Evolutionary conservation across 2,888 invertebrate species (phyloP).

Genomic region (Piscicola geometra): DNA sequence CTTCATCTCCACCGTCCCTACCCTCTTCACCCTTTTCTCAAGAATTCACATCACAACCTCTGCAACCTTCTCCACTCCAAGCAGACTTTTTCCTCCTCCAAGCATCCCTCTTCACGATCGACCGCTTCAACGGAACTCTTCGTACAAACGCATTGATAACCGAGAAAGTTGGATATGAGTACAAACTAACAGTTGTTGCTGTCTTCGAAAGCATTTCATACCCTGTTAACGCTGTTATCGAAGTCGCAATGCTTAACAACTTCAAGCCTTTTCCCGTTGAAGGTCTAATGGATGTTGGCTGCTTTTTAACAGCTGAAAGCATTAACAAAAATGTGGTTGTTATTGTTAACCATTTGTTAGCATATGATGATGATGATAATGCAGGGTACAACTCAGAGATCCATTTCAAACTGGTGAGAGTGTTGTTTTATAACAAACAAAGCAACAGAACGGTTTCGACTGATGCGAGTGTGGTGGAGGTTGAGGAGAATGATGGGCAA

Average conservation of each 20-base stretch:
- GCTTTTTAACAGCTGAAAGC: not conserved
- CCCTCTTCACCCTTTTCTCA: too few relatives aligned
- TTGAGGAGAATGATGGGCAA: too few relatives aligned
- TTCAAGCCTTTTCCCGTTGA: not conserved
- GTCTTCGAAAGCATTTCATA: not conserved
- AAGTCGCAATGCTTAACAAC: not conserved
- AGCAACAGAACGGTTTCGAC: not conserved
- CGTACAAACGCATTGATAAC: not conserved
- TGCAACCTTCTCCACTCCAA: not conserved
- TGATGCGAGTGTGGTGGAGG: too few relatives aligned
- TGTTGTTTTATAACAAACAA: not conserved
- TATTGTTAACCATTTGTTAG: not conserved
- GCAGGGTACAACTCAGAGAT: not conserved
- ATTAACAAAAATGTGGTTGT: too few relatives aligned
- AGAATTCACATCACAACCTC: too few relatives aligned
- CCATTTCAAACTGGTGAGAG: not conserved
- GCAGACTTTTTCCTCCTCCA: not conserved
- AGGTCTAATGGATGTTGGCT: not conserved
- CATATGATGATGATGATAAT: not conserved
- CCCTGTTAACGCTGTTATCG: not conserved
- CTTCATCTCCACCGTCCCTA: too few relatives aligned
- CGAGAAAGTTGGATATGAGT: not conserved
- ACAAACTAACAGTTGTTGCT: not conserved
- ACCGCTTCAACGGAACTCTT: not conserved
- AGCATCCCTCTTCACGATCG: not conserved